Percentiles rank a stretch among this genome's conserved stretches.
These are phyloP conservation scores for Eupithecia abbreviata DNA, from an alignment of 2,888 invertebrate genomes.

Conservation along the genomic window DNA sequence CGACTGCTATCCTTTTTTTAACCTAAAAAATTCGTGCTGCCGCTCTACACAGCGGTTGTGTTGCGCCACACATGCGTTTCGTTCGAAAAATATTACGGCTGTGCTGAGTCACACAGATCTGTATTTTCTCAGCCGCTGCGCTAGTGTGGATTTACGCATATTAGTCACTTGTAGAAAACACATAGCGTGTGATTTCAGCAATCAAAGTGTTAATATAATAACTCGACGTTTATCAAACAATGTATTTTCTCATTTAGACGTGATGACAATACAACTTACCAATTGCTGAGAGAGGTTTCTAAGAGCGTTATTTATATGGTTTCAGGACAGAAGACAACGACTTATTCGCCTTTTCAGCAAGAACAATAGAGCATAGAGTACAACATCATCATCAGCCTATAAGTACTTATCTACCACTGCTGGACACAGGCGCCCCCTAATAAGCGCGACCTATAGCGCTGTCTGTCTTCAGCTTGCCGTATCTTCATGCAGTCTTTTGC, in stretches of 20 bases:
- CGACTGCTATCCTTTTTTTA: no score
- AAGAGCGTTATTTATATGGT: background rate
- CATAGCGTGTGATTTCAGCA: no score
- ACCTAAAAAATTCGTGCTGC: no score
- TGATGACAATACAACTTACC: background rate
- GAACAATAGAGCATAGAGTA: background rate
- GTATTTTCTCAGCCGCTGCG: no score
- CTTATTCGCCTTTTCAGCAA: background rate
- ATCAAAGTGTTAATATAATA: no score
- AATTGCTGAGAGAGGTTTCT: background rate
- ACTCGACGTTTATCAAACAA: background rate
- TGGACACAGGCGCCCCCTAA: background rate
- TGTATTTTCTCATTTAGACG: background rate
- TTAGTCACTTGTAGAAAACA: no score
- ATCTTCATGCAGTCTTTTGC: background rate
- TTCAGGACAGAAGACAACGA: constrained; percentile 22
- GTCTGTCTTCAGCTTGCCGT: background rate
- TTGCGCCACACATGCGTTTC: no score
- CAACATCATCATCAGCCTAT: background rate
- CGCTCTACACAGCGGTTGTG: no score
- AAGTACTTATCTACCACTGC: background rate
- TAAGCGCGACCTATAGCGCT: background rate
- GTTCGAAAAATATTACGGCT: no score
- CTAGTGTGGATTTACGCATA: no score
- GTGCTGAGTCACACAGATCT: no score